phyloP scores from a whole-genome alignment of 2,888 invertebrate genomes.

The Erebia palarica region DNA sequence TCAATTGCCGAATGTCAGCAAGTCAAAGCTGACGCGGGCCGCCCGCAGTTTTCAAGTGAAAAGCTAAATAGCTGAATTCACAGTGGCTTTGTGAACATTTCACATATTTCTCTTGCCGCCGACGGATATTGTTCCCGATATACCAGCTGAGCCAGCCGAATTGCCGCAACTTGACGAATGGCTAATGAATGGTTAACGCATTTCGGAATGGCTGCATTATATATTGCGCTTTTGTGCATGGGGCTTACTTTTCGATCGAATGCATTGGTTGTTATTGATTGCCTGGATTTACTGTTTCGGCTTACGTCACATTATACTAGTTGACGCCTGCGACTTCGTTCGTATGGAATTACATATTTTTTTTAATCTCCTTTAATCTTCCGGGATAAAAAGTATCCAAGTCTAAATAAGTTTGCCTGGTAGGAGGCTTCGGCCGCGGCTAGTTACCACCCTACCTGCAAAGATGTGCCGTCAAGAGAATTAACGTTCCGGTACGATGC shows the following conservation, averaged over 20 bases:
- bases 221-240: slow-evolving; percentile 32
- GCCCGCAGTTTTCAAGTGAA: slow-evolving; percentile 36
- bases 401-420: too few relatives aligned
- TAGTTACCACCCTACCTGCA: too few relatives aligned
- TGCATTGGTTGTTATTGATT: slow-evolving; percentile 19
- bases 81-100: slow-evolving; percentile 38
- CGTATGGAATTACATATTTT: too few relatives aligned
- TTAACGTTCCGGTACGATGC: too few relatives aligned
- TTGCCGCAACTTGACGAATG: slow-evolving; percentile 38
- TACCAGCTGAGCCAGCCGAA: slow-evolving; percentile 39
- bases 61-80: slow-evolving; percentile 41
- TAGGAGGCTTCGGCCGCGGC: too few relatives aligned
- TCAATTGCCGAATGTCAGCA: slow-evolving; percentile 33
- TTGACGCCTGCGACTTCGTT: too few relatives aligned
- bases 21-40: slow-evolving; percentile 29
- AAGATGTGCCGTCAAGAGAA: too few relatives aligned
- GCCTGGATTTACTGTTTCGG: not conserved
- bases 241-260: slow-evolving; percentile 26
- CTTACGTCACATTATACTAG: not conserved
- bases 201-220: slow-evolving; percentile 37
- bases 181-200: slow-evolving; percentile 40
- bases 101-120: slow-evolving; percentile 36
- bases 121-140: slow-evolving; percentile 39
- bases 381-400: too few relatives aligned
- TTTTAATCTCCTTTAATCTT: too few relatives aligned